Percentiles rank a stretch among this genome's conserved stretches.
These are phyloP conservation scores for Seira ritae DNA, from an alignment of 2,888 invertebrate species.

Conservation along the genomic window DNA sequence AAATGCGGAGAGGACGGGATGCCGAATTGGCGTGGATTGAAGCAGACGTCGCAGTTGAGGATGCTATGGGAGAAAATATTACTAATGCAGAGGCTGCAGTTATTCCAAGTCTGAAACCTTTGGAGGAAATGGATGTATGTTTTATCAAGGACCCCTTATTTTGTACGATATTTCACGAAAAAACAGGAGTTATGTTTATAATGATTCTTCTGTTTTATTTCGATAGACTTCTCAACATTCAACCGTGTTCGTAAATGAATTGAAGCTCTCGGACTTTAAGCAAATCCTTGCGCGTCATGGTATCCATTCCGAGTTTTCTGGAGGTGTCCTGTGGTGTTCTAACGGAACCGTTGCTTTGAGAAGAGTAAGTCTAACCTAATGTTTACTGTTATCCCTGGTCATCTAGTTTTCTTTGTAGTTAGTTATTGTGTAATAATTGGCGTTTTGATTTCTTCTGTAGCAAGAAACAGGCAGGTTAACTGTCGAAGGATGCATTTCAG, in stretches of 20 bases:
- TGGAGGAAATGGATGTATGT: slow-evolving; percentile 44
- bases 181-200: not conserved
- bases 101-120: slow-evolving; percentile 47
- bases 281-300: slow-evolving; percentile 85
- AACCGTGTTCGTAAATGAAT: slow-evolving; percentile 93
- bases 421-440: not conserved
- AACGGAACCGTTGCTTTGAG: slow-evolving; percentile 92
- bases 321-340: slow-evolving; percentile 95
- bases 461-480: slow-evolving; percentile 94
- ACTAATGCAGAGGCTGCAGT: slow-evolving; percentile 31
- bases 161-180: not conserved
- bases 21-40: slow-evolving; percentile 98
- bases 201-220: slow-evolving; percentile 27
- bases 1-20: slow-evolving; percentile 89
- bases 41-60: slow-evolving; percentile 80
- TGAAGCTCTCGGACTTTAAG: slow-evolving; percentile 94
- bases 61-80: slow-evolving; percentile 34
- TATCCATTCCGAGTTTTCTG: slow-evolving; percentile 90
- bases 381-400: not conserved
- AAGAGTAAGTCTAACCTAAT: slow-evolving; percentile 79
- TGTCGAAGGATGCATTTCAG: slow-evolving; percentile 94
- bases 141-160: no score
- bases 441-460: slow-evolving; percentile 78
- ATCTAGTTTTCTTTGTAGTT: not conserved
- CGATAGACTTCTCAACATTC: slow-evolving; percentile 82